Base-by-base conservation (phyloP, 2,797 vertebrate species). In the Luscinia megarhynchos region DNA sequence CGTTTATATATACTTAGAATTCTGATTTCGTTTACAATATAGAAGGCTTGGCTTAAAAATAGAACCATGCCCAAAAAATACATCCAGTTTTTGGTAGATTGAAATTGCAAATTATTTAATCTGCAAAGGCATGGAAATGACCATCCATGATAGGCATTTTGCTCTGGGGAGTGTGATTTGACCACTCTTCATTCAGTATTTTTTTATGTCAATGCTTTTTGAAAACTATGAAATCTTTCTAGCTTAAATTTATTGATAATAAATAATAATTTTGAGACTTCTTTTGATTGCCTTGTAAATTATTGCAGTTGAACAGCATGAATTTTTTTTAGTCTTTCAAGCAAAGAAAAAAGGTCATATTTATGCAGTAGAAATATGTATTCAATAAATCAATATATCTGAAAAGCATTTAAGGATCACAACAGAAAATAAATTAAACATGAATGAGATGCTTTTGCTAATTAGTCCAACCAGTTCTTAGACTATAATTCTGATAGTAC, bases 381-480 rank as follows among this genome's bases (percentile, higher is more conserved):
- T 69, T 73, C 74, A 87, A 45, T 94, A 89, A 90, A 82, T 88
- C 63, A 84, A 36, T 61, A 67, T 92, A 91, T 85, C 67, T 89
- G 84, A 79, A 92, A 92, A 87, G 18, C 41, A 16, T 78, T 82
- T 92, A 85, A 75, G 41, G 68, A 79, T 94, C 63, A 85, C 58
- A 41, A 48, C 46, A 63, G 67, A 82, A 95, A 93, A 86, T 76
- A 8, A 86, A 84, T 74, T 88, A 74, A 87, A 89, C 45, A 27
- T 54, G 54, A 92, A 82, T 64, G 13, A 70, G 57, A 80, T 85
- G 20, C 21, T 85, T 77, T 93, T 89, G n/a, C 45, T 90, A 80
- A 93, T 94, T 93, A 95, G 84, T 88, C 45, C 84, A 89, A 4
- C 89, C 38, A 67, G 18, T 79, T 91, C 51, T 88, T 63, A 77